Evolutionary conservation across 2,888 invertebrate genomes (phyloP).

Genomic region (Argyresthia albistria): DNA sequence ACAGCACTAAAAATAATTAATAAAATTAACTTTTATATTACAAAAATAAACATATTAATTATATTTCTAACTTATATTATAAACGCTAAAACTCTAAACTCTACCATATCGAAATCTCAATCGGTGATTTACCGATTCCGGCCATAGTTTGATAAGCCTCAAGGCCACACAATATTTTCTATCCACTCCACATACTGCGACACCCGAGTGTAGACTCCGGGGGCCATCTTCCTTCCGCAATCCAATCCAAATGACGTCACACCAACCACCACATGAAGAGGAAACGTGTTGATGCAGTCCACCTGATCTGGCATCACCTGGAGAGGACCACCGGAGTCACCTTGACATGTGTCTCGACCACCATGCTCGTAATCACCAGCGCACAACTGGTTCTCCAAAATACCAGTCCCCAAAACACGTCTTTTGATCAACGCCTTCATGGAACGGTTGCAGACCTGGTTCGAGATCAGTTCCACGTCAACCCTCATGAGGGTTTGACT

Average conservation of each 20-base stretch:
- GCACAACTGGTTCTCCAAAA: constrained; percentile 47
- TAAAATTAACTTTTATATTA: too few species aligned
- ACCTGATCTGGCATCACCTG: constrained; percentile 47
- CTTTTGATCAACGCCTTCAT: constrained; percentile 48
- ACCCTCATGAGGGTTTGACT: constrained; percentile 64
- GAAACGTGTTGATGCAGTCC: constrained; percentile 47
- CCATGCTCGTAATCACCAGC: constrained; percentile 60
- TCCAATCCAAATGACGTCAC: constrained; percentile 69
- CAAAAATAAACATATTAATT: too few species aligned
- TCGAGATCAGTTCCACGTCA: constrained; percentile 46
- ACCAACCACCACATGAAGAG: constrained; percentile 55
- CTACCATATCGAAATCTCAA: neutral
- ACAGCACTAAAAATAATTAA: too few species aligned
- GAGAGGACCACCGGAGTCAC: constrained; percentile 63
- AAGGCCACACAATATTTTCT: constrained; percentile 60
- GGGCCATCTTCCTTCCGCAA: constrained; percentile 63
- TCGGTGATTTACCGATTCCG: neutral
- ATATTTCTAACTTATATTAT: too few species aligned
- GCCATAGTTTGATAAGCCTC: constrained; percentile 1
- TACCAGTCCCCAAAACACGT: constrained; percentile 39
- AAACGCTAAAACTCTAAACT: neutral
- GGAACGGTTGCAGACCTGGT: constrained; percentile 39
- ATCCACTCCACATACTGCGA: constrained; percentile 62
- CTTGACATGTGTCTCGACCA: constrained; percentile 61
- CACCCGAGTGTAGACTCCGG: constrained; percentile 65